A percentile compares a stretch with the other conserved stretches of the same genome.
Evolutionary conservation across 2,888 invertebrate genomes (phyloP).

Genomic region (Rapana venosa): DNA sequence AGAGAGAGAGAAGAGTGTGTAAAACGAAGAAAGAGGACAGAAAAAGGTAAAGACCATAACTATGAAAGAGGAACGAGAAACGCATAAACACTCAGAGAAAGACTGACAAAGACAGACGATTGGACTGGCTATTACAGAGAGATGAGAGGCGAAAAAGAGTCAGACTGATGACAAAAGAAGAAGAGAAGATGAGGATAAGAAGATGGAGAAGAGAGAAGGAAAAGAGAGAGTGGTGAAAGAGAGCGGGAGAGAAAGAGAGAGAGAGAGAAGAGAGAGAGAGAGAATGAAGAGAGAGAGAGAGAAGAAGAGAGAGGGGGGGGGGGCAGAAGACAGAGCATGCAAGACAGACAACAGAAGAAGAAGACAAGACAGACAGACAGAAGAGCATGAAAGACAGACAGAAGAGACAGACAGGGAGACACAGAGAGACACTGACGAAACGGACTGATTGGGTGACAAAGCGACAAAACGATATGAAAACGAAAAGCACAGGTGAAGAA

Average conservation of each 20-base stretch:
- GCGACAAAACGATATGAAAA: too few relatives aligned
- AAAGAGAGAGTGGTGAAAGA: neutral
- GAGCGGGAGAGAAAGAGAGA: neutral
- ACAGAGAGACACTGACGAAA: neutral
- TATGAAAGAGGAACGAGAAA: neutral
- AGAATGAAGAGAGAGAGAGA: neutral
- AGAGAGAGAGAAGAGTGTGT: too few relatives aligned
- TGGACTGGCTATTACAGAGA: neutral
- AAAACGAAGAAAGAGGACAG: too few relatives aligned
- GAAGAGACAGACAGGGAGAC: neutral
- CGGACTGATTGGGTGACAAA: neutral
- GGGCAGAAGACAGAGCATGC: neutral
- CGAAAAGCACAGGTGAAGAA: too few relatives aligned
- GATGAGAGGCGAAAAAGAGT: neutral
- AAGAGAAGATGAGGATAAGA: neutral
- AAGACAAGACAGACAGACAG: too few relatives aligned
- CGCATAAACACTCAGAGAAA: neutral
- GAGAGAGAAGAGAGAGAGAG: neutral
- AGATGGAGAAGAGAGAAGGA: neutral
- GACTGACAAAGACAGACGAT: slow-evolving; percentile 27
- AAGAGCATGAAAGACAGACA: neutral
- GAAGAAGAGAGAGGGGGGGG: neutral
- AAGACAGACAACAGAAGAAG: neutral
- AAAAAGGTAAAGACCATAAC: neutral
- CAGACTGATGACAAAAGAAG: neutral